A percentile compares a stretch with the other conserved stretches of the same genome.
Evolutionary conservation across 2,113 vertebrate genomes (phyloP).

Genomic region (Illadopsis cleaveri): DNA sequence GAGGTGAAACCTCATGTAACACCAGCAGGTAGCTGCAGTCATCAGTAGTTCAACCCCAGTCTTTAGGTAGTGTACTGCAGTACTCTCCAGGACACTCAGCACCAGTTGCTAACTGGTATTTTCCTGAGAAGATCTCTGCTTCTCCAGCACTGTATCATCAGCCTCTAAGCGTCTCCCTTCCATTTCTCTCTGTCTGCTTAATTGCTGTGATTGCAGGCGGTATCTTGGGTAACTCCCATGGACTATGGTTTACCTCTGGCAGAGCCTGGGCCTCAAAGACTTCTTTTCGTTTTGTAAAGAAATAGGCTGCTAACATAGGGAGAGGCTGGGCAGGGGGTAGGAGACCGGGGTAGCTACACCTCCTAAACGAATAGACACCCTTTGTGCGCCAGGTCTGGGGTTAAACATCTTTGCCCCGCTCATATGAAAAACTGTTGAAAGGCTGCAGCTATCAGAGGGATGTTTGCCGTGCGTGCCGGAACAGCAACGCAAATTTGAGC

Average conservation of each 20-base stretch:
- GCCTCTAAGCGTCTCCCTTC: background rate
- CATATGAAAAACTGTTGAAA: conserved; percentile 69
- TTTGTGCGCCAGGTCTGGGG: fast-evolving
- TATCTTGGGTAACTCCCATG: background rate
- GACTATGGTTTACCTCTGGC: background rate
- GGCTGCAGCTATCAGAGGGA: conserved; percentile 26
- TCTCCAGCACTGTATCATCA: background rate
- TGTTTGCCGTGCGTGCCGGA: background rate
- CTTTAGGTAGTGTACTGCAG: background rate
- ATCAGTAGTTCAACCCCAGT: background rate
- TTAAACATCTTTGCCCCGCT: background rate
- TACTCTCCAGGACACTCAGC: background rate
- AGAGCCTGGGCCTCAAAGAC: background rate
- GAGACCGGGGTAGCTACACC: fast-evolving
- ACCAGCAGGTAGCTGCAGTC: background rate
- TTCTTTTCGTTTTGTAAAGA: background rate
- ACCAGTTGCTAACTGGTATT: background rate
- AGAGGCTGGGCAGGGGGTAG: background rate
- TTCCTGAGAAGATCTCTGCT: fast-evolving
- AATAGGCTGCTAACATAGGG: background rate
- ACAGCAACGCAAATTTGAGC: background rate
- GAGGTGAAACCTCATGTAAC: background rate
- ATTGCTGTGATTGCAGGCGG: background rate
- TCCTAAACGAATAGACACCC: background rate
- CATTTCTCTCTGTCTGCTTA: background rate